Conservation (phyloP, 1,140 invertebrate genomes). For the Heliconius hewitsoni region DNA sequence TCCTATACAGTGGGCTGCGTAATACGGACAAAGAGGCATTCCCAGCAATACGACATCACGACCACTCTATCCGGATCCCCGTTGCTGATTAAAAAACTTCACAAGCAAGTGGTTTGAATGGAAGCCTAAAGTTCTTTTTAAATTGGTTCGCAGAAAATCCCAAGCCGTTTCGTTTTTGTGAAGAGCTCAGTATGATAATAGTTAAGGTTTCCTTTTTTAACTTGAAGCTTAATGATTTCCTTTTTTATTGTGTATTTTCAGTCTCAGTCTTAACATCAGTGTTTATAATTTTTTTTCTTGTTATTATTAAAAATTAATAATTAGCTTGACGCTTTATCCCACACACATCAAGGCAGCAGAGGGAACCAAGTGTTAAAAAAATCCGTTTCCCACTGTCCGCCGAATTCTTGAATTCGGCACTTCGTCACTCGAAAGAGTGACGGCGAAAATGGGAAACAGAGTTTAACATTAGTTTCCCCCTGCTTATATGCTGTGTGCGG, state of each 20-base stretch:
- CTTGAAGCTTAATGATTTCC: conserved; percentile 26
- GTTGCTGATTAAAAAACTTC: conserved; percentile 33
- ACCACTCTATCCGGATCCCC: conserved; percentile 20
- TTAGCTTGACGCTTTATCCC: too few species aligned
- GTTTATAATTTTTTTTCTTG: background rate
- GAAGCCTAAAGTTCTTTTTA: conserved; percentile 18
- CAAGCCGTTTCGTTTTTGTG: conserved; percentile 29
- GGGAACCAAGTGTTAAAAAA: too few species aligned
- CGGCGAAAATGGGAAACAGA: too few species aligned
- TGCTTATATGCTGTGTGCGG: too few species aligned
- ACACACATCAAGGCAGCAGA: too few species aligned
- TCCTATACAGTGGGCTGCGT: conserved; percentile 36
- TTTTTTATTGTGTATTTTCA: conserved; percentile 17
- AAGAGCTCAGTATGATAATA: conserved; percentile 30
- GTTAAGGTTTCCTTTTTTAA: conserved; percentile 30
- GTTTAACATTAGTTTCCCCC: too few species aligned
- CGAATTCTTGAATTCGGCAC: too few species aligned
- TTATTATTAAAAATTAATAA: too few species aligned
- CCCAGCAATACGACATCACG: conserved; percentile 10
- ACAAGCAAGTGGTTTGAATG: conserved; percentile 22
- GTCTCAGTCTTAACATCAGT: background rate
- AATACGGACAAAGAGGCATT: conserved; percentile 37
- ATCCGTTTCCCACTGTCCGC: background rate
- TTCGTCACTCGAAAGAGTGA: too few species aligned
- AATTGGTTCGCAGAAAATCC: conserved; percentile 32